phyloP scores from a whole-genome alignment of 2,113 vertebrate species.

The Murina feae region DNA sequence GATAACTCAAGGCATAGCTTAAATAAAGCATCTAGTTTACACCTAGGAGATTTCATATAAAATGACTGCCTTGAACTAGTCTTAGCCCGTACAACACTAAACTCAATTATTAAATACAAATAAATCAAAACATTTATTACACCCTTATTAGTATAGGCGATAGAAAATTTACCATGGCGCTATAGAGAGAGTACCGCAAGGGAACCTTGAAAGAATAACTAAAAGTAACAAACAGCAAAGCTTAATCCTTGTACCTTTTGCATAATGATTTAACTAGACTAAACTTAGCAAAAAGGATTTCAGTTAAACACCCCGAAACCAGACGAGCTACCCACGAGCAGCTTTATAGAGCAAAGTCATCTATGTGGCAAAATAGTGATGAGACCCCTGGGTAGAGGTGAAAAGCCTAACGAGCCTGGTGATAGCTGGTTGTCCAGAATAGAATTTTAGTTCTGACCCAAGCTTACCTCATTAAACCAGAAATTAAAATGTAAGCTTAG shows the following conservation, averaged over 20 bases:
- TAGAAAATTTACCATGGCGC: not conserved
- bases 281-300: not conserved
- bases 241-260: not conserved
- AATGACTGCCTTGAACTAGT: not conserved
- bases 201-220: not conserved
- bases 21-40: not conserved
- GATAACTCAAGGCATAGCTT: not conserved
- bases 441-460: not conserved
- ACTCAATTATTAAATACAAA: too few species aligned
- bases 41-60: not conserved
- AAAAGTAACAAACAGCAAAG: not conserved
- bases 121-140: not conserved
- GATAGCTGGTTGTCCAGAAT: not conserved
- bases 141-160: not conserved
- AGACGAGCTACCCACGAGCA: not conserved
- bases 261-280: not conserved
- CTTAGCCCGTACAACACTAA: too few species aligned
- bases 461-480: too few species aligned
- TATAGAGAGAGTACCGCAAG: not conserved
- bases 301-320: not conserved
- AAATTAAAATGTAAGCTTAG: accelerated
- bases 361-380: not conserved
- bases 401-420: not conserved
- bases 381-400: not conserved
- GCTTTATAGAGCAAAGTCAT: not conserved